phyloP scores from a whole-genome alignment of 1,140 invertebrate species.

The Pomacea maculata region DNA sequence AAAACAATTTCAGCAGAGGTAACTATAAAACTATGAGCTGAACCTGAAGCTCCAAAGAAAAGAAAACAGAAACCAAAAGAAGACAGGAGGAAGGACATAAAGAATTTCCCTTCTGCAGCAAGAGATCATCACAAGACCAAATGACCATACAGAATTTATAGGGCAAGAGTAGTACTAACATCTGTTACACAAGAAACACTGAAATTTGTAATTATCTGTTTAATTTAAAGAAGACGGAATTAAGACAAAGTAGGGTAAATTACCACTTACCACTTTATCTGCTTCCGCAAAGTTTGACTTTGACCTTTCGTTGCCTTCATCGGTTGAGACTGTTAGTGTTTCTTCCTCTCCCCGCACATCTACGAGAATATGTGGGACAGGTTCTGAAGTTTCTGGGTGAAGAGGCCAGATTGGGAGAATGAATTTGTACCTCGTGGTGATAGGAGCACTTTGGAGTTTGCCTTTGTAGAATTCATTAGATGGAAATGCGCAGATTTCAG shows the following conservation, averaged over 20 bases:
- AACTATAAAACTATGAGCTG: constrained; percentile 14
- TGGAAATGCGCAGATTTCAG: constrained; percentile 51
- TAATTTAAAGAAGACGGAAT: neutral
- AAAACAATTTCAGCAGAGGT: no score
- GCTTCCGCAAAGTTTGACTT: constrained; percentile 43
- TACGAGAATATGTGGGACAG: constrained; percentile 44
- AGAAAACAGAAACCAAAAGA: no score
- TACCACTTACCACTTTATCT: constrained; percentile 42
- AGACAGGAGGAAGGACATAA: no score
- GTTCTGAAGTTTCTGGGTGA: constrained; percentile 11
- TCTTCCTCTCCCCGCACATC: constrained; percentile 54
- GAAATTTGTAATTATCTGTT: neutral
- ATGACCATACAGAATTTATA: neutral
- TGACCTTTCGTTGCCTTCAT: constrained; percentile 49
- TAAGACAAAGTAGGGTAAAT: neutral
- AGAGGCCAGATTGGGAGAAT: constrained; percentile 31
- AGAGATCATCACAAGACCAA: neutral
- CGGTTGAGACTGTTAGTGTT: constrained; percentile 38
- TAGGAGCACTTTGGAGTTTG: constrained; percentile 35
- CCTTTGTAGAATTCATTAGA: constrained; percentile 51
- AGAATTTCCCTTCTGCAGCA: no score
- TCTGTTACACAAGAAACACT: neutral
- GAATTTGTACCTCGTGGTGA: constrained; percentile 14
- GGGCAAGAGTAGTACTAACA: neutral
- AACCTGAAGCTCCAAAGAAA: neutral